phyloP scores from a whole-genome alignment of 1,140 invertebrate genomes.

The Drosophila pallidifrons region DNA sequence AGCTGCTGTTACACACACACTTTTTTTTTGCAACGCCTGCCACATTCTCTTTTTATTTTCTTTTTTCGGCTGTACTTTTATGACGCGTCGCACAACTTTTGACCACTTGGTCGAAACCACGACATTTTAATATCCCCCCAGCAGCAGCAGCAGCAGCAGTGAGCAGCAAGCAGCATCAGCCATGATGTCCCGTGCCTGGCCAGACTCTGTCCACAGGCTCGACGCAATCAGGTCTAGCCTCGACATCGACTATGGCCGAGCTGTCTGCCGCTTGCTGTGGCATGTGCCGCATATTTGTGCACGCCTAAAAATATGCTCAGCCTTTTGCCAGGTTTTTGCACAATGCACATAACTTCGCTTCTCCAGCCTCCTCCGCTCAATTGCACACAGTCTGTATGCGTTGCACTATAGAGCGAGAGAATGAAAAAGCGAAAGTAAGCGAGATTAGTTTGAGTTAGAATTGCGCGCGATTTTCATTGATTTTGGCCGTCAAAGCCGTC shows the following conservation, averaged over 20 bases:
- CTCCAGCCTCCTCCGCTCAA: background rate
- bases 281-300: constrained; percentile 33
- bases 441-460: background rate
- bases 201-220: constrained; percentile 16
- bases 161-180: constrained; percentile 5
- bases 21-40: constrained; percentile 29
- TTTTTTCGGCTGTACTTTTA: constrained; percentile 58
- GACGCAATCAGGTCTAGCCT: constrained; percentile 19
- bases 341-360: constrained; percentile 23
- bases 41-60: constrained; percentile 37
- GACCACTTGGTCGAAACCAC: constrained; percentile 75
- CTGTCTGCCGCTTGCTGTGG: background rate
- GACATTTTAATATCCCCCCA: constrained; percentile 80
- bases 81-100: constrained; percentile 76
- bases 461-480: too few relatives aligned
- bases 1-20: constrained; percentile 24
- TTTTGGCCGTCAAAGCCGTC: too few relatives aligned
- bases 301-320: constrained; percentile 37
- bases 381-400: background rate
- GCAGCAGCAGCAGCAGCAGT: constrained; percentile 12
- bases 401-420: background rate
- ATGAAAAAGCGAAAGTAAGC: background rate
- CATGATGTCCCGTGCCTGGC: constrained; percentile 13
- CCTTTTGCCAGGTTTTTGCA: constrained; percentile 9
- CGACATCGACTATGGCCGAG: background rate